phyloP scores from a whole-genome alignment of 2,797 vertebrate genomes.

The Malacoraja senta region DNA sequence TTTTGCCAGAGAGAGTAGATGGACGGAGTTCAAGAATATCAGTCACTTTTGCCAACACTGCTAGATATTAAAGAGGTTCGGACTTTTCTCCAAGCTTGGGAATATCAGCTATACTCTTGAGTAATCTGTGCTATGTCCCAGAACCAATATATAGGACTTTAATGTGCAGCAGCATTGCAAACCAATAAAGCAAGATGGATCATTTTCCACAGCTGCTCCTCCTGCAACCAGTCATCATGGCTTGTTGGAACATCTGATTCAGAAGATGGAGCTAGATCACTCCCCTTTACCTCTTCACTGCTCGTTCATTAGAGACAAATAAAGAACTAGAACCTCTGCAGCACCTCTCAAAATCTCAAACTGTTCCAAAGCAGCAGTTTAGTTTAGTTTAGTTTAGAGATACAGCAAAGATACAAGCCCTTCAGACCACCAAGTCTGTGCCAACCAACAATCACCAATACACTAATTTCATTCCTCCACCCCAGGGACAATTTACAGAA shows the following conservation, averaged over 20 bases:
- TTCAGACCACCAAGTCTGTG: no score
- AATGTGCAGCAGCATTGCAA: background rate
- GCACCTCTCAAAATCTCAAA: background rate
- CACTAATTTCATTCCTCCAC: no score
- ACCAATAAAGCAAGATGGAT: background rate
- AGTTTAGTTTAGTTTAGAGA: no score
- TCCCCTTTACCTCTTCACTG: background rate
- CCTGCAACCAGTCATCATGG: slow-evolving; percentile 2
- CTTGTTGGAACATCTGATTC: background rate
- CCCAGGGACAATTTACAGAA: no score
- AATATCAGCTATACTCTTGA: background rate
- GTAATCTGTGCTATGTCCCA: background rate
- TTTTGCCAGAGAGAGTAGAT: background rate
- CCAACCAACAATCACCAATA: no score
- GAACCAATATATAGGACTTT: background rate
- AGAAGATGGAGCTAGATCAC: background rate
- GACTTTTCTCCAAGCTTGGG: background rate
- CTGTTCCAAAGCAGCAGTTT: no score
- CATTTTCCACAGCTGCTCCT: background rate
- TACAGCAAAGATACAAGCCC: no score
- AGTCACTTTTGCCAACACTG: background rate
- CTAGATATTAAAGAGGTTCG: background rate
- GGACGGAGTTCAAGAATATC: background rate
- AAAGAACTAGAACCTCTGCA: background rate
- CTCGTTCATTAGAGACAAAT: background rate